phyloP scores from a whole-genome alignment of 2,888 invertebrate genomes.

The Dermolepida albohirtum region DNA sequence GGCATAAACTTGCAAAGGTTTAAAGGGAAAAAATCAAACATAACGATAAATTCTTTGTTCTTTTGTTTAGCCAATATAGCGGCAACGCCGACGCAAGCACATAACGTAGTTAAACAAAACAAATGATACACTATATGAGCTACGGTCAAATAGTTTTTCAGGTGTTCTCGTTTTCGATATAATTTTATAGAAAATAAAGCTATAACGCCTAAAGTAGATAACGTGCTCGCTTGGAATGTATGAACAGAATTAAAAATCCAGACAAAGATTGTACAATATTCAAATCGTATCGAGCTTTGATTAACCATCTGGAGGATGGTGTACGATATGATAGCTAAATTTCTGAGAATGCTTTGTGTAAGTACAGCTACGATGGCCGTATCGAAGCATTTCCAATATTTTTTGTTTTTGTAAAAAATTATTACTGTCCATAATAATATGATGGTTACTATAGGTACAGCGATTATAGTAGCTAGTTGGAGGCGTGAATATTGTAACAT shows the following conservation, averaged over 20 bases:
- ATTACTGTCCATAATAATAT: slow-evolving; percentile 66
- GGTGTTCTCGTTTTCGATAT: slow-evolving; percentile 58
- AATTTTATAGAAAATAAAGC: slow-evolving; percentile 64
- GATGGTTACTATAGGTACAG: slow-evolving; percentile 65
- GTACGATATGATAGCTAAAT: slow-evolving; percentile 62
- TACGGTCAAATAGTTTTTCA: slow-evolving; percentile 62
- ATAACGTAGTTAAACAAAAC: slow-evolving; percentile 67
- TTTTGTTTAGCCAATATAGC: slow-evolving; percentile 65
- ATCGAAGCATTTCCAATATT: slow-evolving; percentile 68
- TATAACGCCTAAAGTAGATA: slow-evolving; percentile 67
- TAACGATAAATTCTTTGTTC: slow-evolving; percentile 42
- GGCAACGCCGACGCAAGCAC: slow-evolving; percentile 68
- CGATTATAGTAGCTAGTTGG: slow-evolving; percentile 64
- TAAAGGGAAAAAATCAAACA: slow-evolving; percentile 38
- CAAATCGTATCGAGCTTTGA: slow-evolving; percentile 53
- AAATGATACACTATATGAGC: slow-evolving; percentile 67
- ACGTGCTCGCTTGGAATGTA: slow-evolving; percentile 67
- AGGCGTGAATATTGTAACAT: slow-evolving; percentile 61
- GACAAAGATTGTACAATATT: slow-evolving; percentile 65
- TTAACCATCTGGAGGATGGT: slow-evolving; percentile 58
- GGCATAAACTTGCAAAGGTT: slow-evolving; percentile 64
- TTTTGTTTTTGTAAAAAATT: slow-evolving; percentile 67
- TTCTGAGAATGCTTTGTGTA: slow-evolving; percentile 63
- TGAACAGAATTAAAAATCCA: slow-evolving; percentile 68
- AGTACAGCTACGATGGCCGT: slow-evolving; percentile 66